Percentiles rank a stretch among this genome's conserved stretches.
Conservation (phyloP, 2,797 vertebrate species). For the Microctenopoma steveboyesi region DNA sequence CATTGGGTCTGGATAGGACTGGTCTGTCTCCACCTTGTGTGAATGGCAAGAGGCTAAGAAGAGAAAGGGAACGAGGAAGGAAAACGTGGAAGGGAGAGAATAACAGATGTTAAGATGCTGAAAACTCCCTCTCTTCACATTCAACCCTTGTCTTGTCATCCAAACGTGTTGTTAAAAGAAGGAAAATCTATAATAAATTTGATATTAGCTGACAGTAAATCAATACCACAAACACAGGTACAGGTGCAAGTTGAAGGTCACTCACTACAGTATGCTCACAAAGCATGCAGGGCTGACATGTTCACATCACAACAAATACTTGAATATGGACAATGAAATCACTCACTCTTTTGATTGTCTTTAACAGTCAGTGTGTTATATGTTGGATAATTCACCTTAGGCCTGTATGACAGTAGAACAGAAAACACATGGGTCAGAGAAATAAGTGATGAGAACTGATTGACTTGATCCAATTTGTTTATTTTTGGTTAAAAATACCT, state of each 20-base stretch:
- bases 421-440: conserved; percentile 12
- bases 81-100: not conserved
- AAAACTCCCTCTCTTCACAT: not conserved
- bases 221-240: conserved; percentile 35
- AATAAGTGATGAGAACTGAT: conserved; percentile 29
- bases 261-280: not conserved
- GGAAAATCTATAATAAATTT: conserved; percentile 19
- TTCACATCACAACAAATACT: conserved; percentile 30
- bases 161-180: conserved; percentile 25
- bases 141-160: conserved; percentile 11
- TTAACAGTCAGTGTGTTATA: conserved; percentile 58
- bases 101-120: not conserved
- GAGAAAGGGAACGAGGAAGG: not conserved
- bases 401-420: conserved; percentile 60
- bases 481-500: conserved; percentile 64
- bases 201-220: conserved; percentile 37
- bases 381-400: conserved; percentile 70
- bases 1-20: conserved; percentile 75
- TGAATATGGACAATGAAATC: not conserved
- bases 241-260: conserved; percentile 29
- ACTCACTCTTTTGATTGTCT: conserved; percentile 79
- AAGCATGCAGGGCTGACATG: conserved; percentile 1
- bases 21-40: conserved; percentile 47
- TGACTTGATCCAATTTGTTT: conserved; percentile 24
- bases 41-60: not conserved